Base-by-base conservation (phyloP, 2,888 invertebrate genomes). In the Synanthedon myopaeformis region DNA sequence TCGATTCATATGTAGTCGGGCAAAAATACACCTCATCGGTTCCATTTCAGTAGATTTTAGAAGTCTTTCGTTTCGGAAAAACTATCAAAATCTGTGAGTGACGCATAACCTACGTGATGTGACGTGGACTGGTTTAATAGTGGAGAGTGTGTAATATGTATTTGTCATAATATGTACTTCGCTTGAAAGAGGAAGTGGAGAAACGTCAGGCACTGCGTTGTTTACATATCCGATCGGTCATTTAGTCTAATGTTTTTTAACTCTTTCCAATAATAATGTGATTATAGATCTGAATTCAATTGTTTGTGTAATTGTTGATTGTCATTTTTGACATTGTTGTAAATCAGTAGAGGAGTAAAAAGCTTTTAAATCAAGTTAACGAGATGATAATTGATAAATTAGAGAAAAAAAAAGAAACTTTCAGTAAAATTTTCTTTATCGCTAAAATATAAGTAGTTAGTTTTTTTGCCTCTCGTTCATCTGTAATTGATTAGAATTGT, bases 41-140 rank as follows among this genome's bases (percentile, higher is more conserved):
- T 23, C 72, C 64, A 68, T 69, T 74, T 75, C 76, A 65, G 70
- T 85, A 85, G 86, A 87, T 86, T 87, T 23, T 82, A 77, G 79
- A 81, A 82, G 87, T 86, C 85, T 85, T 87, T 87, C 87, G 81
- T 58, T 66, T 63, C 35, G 65, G 83, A 87, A 86, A 86, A 85
- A 86, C 86, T 84, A 79, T 69, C 70, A 72, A 77, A 86, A 77
- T 85, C 85, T 84, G 71, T 71, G 72, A 76, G 72, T 74, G 17
- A 49, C 49, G 49, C 23, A 49, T 17, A 19, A 13, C 49, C 23
- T 23, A 49, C 45, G 45, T 45, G 45, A 45, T 13, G 5, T 14
- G 35, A 45, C 45, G n/a, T 14, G 35, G 35, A 35, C 35, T 6
- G 35, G 35, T 10, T 10, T 35, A 35, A 10, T 6, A 35, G 8